phyloP scores from a whole-genome alignment of 2,797 vertebrate genomes.

The Epinephelus coioides region DNA sequence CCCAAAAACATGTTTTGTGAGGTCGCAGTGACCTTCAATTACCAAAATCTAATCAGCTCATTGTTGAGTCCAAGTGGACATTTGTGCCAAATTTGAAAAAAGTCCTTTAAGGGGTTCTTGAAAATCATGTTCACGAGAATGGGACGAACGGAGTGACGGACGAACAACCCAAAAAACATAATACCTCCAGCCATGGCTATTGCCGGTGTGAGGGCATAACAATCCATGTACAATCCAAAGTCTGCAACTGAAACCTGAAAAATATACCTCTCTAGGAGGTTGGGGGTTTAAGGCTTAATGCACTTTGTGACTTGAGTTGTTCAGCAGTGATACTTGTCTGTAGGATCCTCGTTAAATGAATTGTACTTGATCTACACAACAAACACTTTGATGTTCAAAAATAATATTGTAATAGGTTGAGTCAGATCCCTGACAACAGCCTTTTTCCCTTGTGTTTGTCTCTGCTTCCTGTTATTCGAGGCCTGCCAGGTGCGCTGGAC shows the following conservation, averaged over 20 bases:
- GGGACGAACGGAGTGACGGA: too few species aligned
- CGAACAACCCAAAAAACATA: too few species aligned
- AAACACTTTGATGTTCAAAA: conserved; percentile 23
- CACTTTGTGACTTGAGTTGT: not conserved
- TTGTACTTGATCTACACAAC: conserved; percentile 14
- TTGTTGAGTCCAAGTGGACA: too few species aligned
- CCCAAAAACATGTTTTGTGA: too few species aligned
- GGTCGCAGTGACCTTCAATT: too few species aligned
- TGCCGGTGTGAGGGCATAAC: too few species aligned
- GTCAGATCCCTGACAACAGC: conserved; percentile 45
- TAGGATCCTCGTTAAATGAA: conserved; percentile 1
- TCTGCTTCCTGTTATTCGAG: conserved; percentile 25
- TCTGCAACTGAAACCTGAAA: not conserved
- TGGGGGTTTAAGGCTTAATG: not conserved
- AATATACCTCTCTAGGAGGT: fast-evolving
- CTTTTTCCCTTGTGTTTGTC: conserved; percentile 13
- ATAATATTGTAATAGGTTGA: conserved; percentile 29
- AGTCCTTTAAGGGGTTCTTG: too few species aligned
- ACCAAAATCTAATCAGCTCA: too few species aligned
- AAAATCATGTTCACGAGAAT: too few species aligned
- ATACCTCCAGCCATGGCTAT: too few species aligned
- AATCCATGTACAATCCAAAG: not conserved
- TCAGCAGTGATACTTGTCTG: not conserved
- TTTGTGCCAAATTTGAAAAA: too few species aligned
- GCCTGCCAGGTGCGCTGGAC: conserved; percentile 65